Base-by-base conservation (phyloP, 2,797 vertebrate species). In the Microctenopoma stevenorrisi region DNA sequence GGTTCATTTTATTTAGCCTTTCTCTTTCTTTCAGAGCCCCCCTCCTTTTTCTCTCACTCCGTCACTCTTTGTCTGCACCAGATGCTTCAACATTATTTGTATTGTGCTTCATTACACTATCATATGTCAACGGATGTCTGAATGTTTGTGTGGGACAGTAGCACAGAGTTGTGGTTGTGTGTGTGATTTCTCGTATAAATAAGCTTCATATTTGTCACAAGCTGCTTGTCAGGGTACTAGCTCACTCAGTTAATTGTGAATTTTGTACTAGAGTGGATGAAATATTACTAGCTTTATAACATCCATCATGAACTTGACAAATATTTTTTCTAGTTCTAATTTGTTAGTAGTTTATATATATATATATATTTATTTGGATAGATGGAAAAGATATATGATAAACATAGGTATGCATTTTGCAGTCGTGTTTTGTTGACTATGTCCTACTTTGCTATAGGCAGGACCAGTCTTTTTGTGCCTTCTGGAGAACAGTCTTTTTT, bases 21-120 rank as follows among this genome's bases (percentile, higher is more conserved):
- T 26, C 51, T 48, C 42, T 50, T 54, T 61, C 35, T 66, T 18
- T 84, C 38, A 12, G 30, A 43, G 42, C 52, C 77, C 6, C 7
- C 33, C 9, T 46, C 76, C 70, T 65, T 63, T 2, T 47, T 68
- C 56, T 56, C 63, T 73, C 52, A n/a, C 70, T 63, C 67, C 22
- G 35, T 9, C 33, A 8, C 33, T 72, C 75, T 76, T 70, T 64
- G 53, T 66, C 78, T 69, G 72, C 70, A 78, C 87, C 90, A 92
- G 90, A 91, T 93, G 90, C 88, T 82, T 86, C 74, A 69, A 59
- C 90, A 92, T 88, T 90, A 79, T 89, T 87, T 56, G 85, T 84
- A 90, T 74, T 82, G 84, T 91, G 91, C 89, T 88, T 89, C 79
- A 84, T 88, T 91, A 88, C 81, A 57, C 86, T 42, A 81, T 90